Percentiles rank a stretch among this genome's conserved stretches.
Evolutionary conservation across 1,140 invertebrate genomes (phyloP).

Genomic region (Apis florea): DNA sequence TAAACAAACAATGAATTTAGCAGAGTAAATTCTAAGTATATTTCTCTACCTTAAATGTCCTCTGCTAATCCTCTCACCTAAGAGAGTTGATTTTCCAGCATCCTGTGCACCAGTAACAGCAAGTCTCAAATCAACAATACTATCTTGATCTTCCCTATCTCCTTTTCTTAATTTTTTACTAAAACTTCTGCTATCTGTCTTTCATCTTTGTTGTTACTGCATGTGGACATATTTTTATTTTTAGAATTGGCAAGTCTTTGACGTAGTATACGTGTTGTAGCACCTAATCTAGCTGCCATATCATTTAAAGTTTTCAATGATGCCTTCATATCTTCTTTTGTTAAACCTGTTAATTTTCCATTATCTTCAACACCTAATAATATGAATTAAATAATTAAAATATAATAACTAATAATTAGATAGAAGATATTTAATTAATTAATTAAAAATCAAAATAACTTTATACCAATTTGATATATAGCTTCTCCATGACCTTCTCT

Average conservation of each 20-base stretch:
- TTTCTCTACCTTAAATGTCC: slow-evolving; percentile 67
- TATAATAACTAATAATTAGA: not conserved
- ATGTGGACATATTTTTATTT: slow-evolving; percentile 75
- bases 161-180: slow-evolving; percentile 90
- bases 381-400: not conserved
- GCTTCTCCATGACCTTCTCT: slow-evolving; percentile 95
- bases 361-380: slow-evolving; percentile 91
- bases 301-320: slow-evolving; percentile 90
- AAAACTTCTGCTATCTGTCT: slow-evolving; percentile 91
- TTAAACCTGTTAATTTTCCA: slow-evolving; percentile 91
- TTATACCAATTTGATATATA: slow-evolving; percentile 93
- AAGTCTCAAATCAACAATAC: slow-evolving; percentile 91
- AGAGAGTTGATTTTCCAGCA: slow-evolving; percentile 95
- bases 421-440: not conserved
- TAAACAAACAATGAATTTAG: slow-evolving; percentile 21
- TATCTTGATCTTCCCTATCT: slow-evolving; percentile 93
- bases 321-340: slow-evolving; percentile 88
- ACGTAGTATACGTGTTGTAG: slow-evolving; percentile 87
- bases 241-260: slow-evolving; percentile 81
- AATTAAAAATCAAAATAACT: not conserved
- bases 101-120: slow-evolving; percentile 96
- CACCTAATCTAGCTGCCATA: slow-evolving; percentile 93
- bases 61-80: slow-evolving; percentile 79
- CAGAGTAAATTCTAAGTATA: slow-evolving; percentile 56
- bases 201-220: slow-evolving; percentile 68